Evolutionary conservation across 2,113 vertebrate genomes (phyloP).

Genomic region (Gyps fulvus): DNA sequence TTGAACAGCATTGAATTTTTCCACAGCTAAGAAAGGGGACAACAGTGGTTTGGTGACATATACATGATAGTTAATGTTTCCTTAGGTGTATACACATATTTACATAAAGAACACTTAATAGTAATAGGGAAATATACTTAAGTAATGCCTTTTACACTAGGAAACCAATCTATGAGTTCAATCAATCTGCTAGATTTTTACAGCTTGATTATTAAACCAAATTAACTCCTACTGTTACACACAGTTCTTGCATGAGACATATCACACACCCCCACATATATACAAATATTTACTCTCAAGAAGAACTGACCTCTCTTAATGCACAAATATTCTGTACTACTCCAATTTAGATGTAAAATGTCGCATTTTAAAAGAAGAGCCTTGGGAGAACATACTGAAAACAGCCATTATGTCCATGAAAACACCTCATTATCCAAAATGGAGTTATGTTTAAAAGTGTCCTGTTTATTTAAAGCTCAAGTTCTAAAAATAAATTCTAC

Average conservation of each 20-base stretch:
- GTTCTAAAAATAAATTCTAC: conserved; percentile 27
- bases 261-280: background rate
- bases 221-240: conserved; percentile 6
- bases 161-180: background rate
- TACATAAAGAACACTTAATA: background rate
- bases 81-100: background rate
- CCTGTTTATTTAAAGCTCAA: conserved; percentile 41
- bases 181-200: background rate
- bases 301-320: conserved; percentile 27
- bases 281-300: conserved; percentile 42
- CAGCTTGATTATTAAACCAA: conserved; percentile 27
- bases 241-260: background rate
- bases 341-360: background rate
- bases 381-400: background rate
- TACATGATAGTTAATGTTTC: background rate
- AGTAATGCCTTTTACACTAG: background rate
- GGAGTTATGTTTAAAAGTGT: background rate
- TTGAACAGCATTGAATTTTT: background rate
- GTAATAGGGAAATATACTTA: background rate
- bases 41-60: background rate
- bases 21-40: background rate
- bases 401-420: conserved; percentile 16
- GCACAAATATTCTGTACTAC: background rate
- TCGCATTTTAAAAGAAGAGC: background rate
- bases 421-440: conserved; percentile 34